Evolutionary conservation across 2,888 invertebrate species (phyloP).

Genomic region (Listrodromus nycthemerus): DNA sequence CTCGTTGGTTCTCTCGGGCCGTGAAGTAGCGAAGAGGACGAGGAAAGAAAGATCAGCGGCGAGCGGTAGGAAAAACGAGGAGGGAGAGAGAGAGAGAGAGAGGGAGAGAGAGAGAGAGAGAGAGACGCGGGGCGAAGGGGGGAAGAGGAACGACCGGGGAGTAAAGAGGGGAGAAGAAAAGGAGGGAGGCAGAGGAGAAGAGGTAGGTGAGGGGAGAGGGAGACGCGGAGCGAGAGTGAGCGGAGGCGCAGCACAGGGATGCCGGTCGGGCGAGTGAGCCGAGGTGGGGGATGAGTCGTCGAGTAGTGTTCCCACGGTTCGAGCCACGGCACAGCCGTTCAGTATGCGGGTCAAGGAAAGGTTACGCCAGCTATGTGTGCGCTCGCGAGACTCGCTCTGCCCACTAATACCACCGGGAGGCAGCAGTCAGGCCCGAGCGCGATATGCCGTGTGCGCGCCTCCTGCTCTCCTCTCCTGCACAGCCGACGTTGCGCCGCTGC

Average conservation of each 20-base stretch:
- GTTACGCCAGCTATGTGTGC: slow-evolving; percentile 82
- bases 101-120: slow-evolving; percentile 32
- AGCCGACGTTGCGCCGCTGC: slow-evolving; percentile 54
- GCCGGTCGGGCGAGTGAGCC: slow-evolving; percentile 66
- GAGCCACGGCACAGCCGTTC: slow-evolving; percentile 87
- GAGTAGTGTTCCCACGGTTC: slow-evolving; percentile 86
- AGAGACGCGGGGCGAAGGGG: slow-evolving; percentile 49
- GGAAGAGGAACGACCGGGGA: slow-evolving; percentile 12
- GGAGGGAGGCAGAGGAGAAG: slow-evolving; percentile 72
- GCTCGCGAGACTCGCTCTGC: slow-evolving; percentile 73
- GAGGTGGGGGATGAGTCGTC: slow-evolving; percentile 81
- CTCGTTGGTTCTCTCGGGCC: slow-evolving; percentile 26
- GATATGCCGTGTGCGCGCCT: slow-evolving; percentile 34
- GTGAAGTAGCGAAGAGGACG: slow-evolving; percentile 62
- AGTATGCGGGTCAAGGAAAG: slow-evolving; percentile 89
- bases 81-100: slow-evolving; percentile 55
- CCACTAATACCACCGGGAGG: slow-evolving; percentile 51
- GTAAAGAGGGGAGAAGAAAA: slow-evolving; percentile 79
- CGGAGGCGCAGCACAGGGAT: slow-evolving; percentile 63
- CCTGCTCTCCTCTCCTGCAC: slow-evolving; percentile 38
- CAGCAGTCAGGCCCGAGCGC: slow-evolving; percentile 1
- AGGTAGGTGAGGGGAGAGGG: slow-evolving; percentile 62
- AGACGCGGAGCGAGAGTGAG: slow-evolving; percentile 68
- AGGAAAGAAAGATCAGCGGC: slow-evolving; percentile 37
- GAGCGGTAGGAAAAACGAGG: slow-evolving; percentile 78